Evolutionary conservation across 2,797 vertebrate genomes (phyloP), one percentile per base, ranked within the genome.

Genomic region (Morelia viridis): DNA sequence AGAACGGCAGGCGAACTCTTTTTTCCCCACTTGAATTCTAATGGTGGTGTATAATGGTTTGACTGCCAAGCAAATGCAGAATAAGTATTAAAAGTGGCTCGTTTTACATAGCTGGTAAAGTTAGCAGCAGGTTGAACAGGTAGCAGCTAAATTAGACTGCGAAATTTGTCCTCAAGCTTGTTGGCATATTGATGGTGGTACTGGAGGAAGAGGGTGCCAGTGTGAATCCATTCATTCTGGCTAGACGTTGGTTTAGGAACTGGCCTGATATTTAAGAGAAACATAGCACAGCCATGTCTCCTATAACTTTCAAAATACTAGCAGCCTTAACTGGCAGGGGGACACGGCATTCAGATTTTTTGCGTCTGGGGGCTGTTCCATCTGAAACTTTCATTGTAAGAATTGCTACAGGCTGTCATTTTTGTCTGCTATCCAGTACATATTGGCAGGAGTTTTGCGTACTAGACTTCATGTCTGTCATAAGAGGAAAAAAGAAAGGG

Each of bases 391-490:
- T 95, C 90, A 92, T 96, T 96, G 94, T 96, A 94, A 89, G 95
- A 93, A 93, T 95, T 94, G 97, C 97, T 97, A 96, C 96, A 95
- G 97, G 97, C 97, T 97, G 95, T 97, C 96, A 57, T 97, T 97
- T 97, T 97, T 97, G 97, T 98, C 97, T 96, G 94, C 95, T 94
- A 95, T 97, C 98, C 98, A 97, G 96, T 94, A 95, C 96, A 96
- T 96, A 94, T 97, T 97, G 97, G 97, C 97, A 96, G 95, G 90
- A 92, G 61, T 92, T 87, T 94, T 97, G 93, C 96, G 96, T 97
- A 88, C 96, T 96, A 95, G 95, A 95, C 96, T 95, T 96, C 94
- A 94, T 97, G 94, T 97, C 97, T 96, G 92, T 97, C 97, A 95
- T 91, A 93, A 91, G 90, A 94, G 83, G 92, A 94, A 96, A 94